These are phyloP conservation scores for Machimus atricapillus DNA, from an alignment of 2,888 invertebrate species.

Conservation along the genomic window DNA sequence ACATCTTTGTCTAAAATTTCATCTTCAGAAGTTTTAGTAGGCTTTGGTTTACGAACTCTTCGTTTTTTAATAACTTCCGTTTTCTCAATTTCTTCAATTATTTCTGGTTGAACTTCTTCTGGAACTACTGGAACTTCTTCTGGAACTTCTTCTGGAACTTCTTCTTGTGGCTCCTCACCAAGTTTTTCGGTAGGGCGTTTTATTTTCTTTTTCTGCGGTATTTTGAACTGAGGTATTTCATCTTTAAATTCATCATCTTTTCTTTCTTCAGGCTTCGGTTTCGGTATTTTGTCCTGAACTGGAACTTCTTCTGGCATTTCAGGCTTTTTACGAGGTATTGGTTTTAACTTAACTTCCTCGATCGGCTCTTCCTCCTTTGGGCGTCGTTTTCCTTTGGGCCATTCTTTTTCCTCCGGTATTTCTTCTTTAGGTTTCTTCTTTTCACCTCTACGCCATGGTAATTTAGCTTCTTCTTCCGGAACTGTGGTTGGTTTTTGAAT, in stretches of 20 bases:
- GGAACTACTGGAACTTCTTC: conserved; percentile 20
- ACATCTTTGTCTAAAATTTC: conserved; percentile 51
- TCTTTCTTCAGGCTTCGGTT: conserved; percentile 55
- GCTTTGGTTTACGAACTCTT: background rate
- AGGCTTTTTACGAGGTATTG: conserved; percentile 57
- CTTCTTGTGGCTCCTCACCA: conserved; percentile 55
- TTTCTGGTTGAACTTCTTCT: background rate
- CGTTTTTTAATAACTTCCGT: background rate
- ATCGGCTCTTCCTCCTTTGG: conserved; percentile 56
- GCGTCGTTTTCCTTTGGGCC: conserved; percentile 59
- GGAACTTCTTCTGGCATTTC: conserved; percentile 52
- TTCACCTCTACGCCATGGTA: conserved; percentile 59
- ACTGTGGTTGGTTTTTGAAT: conserved; percentile 48
- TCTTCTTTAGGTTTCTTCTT: conserved; percentile 61
- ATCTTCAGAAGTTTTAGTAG: background rate
- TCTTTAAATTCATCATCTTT: conserved; percentile 52
- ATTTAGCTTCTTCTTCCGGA: conserved; percentile 48
- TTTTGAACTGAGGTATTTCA: background rate
- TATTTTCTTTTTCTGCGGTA: background rate
- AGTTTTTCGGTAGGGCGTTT: conserved; percentile 39
- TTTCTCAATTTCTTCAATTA: background rate
- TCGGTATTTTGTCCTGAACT: conserved; percentile 48
- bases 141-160: conserved; percentile 22
- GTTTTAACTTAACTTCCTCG: conserved; percentile 60
- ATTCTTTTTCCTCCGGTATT: conserved; percentile 57